A percentile compares a stretch with the other conserved stretches of the same genome.
phyloP scores from a whole-genome alignment of 2,888 invertebrate genomes.

The Archaeoteleia sp. region DNA sequence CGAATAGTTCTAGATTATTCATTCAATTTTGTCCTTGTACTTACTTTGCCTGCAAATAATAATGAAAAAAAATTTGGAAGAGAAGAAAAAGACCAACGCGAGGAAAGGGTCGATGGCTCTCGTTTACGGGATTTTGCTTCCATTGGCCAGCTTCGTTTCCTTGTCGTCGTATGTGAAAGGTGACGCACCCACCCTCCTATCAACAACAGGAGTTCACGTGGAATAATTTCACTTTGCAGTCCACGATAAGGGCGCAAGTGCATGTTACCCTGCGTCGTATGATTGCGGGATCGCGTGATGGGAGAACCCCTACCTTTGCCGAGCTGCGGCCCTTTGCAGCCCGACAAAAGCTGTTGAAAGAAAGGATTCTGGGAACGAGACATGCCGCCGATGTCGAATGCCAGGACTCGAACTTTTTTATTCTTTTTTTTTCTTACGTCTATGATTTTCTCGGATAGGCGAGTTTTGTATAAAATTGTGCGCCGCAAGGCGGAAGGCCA shows the following conservation, averaged over 20 bases:
- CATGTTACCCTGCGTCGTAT: constrained; percentile 51
- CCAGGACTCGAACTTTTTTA: constrained; percentile 1
- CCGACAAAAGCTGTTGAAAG: constrained; percentile 35
- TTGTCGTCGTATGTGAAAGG: constrained; percentile 6
- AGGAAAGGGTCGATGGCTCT: constrained; percentile 14
- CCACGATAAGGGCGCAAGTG: constrained; percentile 52
- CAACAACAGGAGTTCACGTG: constrained; percentile 46
- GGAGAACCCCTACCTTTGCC: constrained; percentile 17
- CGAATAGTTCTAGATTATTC: too few relatives aligned
- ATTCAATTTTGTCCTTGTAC: neutral
- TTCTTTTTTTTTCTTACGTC: neutral
- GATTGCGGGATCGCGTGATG: constrained; percentile 58
- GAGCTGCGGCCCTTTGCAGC: constrained; percentile 38
- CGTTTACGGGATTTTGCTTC: constrained; percentile 3
- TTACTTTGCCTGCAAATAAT: constrained; percentile 5
- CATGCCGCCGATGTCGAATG: constrained; percentile 29
- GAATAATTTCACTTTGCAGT: constrained; percentile 57
- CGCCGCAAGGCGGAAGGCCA: too few relatives aligned
- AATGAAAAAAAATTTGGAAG: constrained; percentile 8
- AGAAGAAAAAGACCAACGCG: neutral
- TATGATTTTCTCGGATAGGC: too few relatives aligned
- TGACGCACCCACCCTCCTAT: constrained; percentile 37
- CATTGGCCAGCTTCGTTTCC: neutral
- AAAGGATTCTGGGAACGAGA: constrained; percentile 48
- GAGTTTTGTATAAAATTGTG: too few relatives aligned